phyloP scores from a whole-genome alignment of 2,888 invertebrate species.

The Molanna angustata region DNA sequence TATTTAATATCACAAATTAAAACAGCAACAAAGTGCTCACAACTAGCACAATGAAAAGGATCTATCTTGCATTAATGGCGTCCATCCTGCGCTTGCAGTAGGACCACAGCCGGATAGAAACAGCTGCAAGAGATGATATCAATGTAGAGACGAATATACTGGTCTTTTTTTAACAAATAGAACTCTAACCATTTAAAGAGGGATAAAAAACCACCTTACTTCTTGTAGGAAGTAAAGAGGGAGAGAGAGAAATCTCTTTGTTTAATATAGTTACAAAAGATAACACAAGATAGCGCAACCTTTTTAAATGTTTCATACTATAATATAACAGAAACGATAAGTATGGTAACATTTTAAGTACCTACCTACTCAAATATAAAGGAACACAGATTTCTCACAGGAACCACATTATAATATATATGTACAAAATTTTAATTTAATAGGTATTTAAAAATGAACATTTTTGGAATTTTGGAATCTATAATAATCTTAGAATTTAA shows the following conservation, averaged over 20 bases:
- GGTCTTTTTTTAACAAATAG: conserved; percentile 42
- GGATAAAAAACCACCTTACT: conserved; percentile 53
- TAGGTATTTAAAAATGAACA: too few relatives aligned
- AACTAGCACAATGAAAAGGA: conserved; percentile 45
- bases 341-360: too few relatives aligned
- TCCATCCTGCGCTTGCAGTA: conserved; percentile 57
- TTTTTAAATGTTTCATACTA: neutral
- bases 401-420: too few relatives aligned
- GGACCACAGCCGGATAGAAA: conserved; percentile 53
- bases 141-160: conserved; percentile 49
- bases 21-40: conserved; percentile 35
- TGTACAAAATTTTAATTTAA: too few relatives aligned
- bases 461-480: too few relatives aligned
- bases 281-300: conserved; percentile 42
- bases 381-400: too few relatives aligned
- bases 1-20: conserved; percentile 19
- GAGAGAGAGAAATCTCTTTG: conserved; percentile 46
- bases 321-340: too few relatives aligned
- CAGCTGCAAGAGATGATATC: conserved; percentile 58
- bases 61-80: conserved; percentile 55
- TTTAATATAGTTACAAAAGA: conserved; percentile 41
- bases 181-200: conserved; percentile 39
- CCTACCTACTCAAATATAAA: too few relatives aligned
- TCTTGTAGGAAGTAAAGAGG: conserved; percentile 45
- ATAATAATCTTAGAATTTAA: too few relatives aligned